phyloP scores from a whole-genome alignment of 1,140 invertebrate species.

The Drosophila auraria region DNA sequence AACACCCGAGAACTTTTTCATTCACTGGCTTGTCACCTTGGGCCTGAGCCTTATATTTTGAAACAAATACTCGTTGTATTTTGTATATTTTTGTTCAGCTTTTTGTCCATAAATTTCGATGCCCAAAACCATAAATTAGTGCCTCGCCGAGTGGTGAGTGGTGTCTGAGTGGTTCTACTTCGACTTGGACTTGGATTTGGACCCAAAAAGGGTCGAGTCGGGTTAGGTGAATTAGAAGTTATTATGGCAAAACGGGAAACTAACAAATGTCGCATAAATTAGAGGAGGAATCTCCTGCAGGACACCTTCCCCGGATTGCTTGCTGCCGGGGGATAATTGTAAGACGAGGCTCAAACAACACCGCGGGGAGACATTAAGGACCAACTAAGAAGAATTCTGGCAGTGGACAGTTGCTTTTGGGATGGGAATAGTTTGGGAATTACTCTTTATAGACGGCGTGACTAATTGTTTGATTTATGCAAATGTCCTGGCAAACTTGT shows the following conservation, averaged over 20 bases:
- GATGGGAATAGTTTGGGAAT: slow-evolving; percentile 36
- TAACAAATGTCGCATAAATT: slow-evolving; percentile 80
- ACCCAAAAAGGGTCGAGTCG: slow-evolving; percentile 51
- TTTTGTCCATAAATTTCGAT: slow-evolving; percentile 70
- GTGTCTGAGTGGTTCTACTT: slow-evolving; percentile 26
- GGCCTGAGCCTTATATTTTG: slow-evolving; percentile 43
- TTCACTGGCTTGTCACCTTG: slow-evolving; percentile 47
- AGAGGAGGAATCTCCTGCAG: slow-evolving; percentile 63
- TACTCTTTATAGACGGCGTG: slow-evolving; percentile 55
- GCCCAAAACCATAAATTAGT: slow-evolving; percentile 78
- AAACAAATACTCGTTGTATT: slow-evolving; percentile 54
- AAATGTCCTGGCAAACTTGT: slow-evolving; percentile 55
- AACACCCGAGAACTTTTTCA: background rate
- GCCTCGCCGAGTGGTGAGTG: slow-evolving; percentile 60
- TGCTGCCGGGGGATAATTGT: slow-evolving; percentile 37
- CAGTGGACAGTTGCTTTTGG: slow-evolving; percentile 62
- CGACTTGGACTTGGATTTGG: slow-evolving; percentile 5
- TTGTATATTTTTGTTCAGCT: slow-evolving; percentile 61
- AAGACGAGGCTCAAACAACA: slow-evolving; percentile 74
- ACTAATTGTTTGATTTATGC: slow-evolving; percentile 83
- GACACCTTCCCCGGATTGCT: slow-evolving; percentile 58
- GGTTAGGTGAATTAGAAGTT: slow-evolving; percentile 75
- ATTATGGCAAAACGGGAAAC: slow-evolving; percentile 74
- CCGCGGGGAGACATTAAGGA: slow-evolving; percentile 75
- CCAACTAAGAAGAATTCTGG: slow-evolving; percentile 45